Percentiles rank a stretch among this genome's conserved stretches.
Evolutionary conservation across 2,888 invertebrate species (phyloP).

Genomic region (Rosalia funebris): DNA sequence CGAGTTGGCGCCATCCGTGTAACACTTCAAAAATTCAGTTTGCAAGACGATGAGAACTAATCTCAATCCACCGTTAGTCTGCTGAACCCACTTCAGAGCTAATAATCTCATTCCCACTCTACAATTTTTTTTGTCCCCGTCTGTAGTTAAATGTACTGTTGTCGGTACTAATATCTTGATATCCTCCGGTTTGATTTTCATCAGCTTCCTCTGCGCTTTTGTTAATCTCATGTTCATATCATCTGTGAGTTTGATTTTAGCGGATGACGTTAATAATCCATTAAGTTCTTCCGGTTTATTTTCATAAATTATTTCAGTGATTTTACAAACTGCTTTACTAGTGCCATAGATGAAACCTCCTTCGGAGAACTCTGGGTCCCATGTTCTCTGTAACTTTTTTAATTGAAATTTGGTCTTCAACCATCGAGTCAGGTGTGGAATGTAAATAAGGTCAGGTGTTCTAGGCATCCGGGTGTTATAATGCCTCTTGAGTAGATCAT

Average conservation of each 20-base stretch:
- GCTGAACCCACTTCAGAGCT: conserved; percentile 60
- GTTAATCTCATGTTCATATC: conserved; percentile 54
- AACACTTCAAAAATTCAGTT: conserved; percentile 60
- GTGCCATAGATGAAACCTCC: conserved; percentile 63
- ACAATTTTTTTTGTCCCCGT: conserved; percentile 50
- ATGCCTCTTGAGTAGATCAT: not conserved
- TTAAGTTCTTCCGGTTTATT: conserved; percentile 55
- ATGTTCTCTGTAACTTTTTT: conserved; percentile 57
- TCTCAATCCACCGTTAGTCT: conserved; percentile 49
- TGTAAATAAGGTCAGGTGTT: conserved; percentile 61
- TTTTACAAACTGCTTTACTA: conserved; percentile 57
- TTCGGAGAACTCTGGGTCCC: conserved; percentile 63
- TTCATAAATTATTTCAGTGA: conserved; percentile 60
- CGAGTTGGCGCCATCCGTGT: conserved; percentile 47
- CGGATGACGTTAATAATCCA: conserved; percentile 52
- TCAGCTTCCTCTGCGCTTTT: conserved; percentile 56
- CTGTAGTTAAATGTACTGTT: conserved; percentile 48
- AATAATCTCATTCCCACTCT: conserved; percentile 56
- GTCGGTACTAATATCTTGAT: conserved; percentile 62
- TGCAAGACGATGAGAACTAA: conserved; percentile 60
- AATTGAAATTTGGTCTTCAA: conserved; percentile 60
- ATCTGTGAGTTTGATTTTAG: conserved; percentile 51
- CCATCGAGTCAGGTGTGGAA: conserved; percentile 61
- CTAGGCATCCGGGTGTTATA: conserved; percentile 46
- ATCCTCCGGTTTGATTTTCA: conserved; percentile 57